Base-by-base conservation (phyloP, 23 tunicate species). In the Diplosoma virens region DNA sequence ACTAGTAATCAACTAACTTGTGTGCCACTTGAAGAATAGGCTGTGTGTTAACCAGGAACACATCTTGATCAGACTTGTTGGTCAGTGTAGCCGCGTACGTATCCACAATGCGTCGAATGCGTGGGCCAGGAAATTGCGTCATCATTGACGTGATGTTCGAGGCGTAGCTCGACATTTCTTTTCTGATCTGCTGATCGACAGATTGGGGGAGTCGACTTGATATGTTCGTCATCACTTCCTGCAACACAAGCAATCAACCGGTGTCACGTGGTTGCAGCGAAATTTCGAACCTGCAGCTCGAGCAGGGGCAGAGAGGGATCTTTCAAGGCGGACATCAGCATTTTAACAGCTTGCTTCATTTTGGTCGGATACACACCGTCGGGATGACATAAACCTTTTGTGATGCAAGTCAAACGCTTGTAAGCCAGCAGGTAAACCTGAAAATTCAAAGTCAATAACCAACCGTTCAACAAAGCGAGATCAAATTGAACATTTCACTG, bases 181-280 rank as follows among this genome's bases (percentile, higher is more conserved):
- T 76, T 3, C 91, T 75, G 29, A 95, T 95, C 0, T 31, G 64
- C 47, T 86, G 86, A 30, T 95, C 96, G n/a, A 95, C 82, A 6
- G 60, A 61, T 0, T 80, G 64, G 1, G 96, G 96, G 25, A 95
- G 77, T 25, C 99, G 87, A 35, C 96, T 95, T 9, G 94, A 64
- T 20, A 89, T 70, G 52, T 81, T 91, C 46, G 99, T 95, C 99
- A 95, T 95, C 30, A 86, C 99, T 71, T 95, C 99, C 93, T 92
- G 47, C 2, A n/a, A 20, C 3, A 45, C 18, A 70, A 70, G 50
- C 7, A 22, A 16, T n/a, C n/a, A n/a, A 41, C 9, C 11, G 50
- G 50, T 41, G 14, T 41, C 14, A 14, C 50, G 11, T 66, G n/a
- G 36, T 18, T 66, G n/a, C n/a, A n/a, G n/a, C n/a, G n/a, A n/a